Percentiles rank a stretch among this genome's conserved stretches.
phyloP scores from a whole-genome alignment of 2,113 vertebrate species.

The Sander vitreus region DNA sequence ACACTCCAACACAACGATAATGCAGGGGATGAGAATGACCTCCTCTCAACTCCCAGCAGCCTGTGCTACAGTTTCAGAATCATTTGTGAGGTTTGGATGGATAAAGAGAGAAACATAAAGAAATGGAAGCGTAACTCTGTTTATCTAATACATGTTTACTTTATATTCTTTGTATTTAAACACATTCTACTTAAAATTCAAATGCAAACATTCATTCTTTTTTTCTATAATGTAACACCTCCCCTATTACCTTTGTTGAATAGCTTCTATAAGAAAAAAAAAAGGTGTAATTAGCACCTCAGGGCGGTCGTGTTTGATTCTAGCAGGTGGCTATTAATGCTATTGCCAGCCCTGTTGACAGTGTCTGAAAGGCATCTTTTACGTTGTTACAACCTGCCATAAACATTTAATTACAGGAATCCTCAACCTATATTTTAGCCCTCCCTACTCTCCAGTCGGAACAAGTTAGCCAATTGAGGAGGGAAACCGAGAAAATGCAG shows the following conservation, averaged over 20 bases:
- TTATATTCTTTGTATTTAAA: neutral
- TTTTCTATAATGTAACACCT: neutral
- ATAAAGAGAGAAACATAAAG: constrained; percentile 25
- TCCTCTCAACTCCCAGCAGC: constrained; percentile 69
- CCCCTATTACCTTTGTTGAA: constrained; percentile 5
- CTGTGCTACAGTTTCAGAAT: constrained; percentile 55
- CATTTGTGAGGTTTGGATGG: constrained; percentile 42
- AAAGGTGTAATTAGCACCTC: constrained; percentile 25
- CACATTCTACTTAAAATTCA: neutral
- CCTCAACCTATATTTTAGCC: constrained; percentile 68
- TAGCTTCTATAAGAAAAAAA: constrained; percentile 1
- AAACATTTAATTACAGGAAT: constrained; percentile 73
- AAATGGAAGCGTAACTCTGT: neutral
- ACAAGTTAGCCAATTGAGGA: constrained; percentile 24
- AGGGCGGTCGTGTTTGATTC: constrained; percentile 16
- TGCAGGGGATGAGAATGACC: constrained; percentile 73
- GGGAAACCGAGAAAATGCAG: constrained; percentile 42
- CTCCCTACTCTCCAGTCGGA: constrained; percentile 36
- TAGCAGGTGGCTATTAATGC: constrained; percentile 56
- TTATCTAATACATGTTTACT: neutral
- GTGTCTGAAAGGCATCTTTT: constrained; percentile 52
- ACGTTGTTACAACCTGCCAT: constrained; percentile 54
- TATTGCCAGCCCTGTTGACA: constrained; percentile 50
- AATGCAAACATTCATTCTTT: neutral
- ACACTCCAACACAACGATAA: constrained; percentile 77